These are phyloP conservation scores for Conopomorpha cramerella DNA, from an alignment of 1,140 invertebrate genomes.

Conservation along the genomic window DNA sequence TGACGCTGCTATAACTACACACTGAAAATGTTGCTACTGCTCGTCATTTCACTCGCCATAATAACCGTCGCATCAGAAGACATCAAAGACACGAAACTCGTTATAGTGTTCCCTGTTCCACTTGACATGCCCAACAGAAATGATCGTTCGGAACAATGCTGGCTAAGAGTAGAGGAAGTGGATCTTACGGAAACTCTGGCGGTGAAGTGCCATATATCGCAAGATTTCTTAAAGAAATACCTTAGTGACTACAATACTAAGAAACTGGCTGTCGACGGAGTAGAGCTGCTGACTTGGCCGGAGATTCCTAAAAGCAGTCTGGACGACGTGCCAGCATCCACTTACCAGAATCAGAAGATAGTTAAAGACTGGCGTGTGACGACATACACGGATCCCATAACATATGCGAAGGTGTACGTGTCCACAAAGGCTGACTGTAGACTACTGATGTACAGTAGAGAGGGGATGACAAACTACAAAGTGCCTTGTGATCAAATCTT, in stretches of 20 bases:
- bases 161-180: slow-evolving; percentile 36
- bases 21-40: slow-evolving; percentile 44
- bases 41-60: slow-evolving; percentile 13
- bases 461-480: slow-evolving; percentile 37
- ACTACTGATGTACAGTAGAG: slow-evolving; percentile 40
- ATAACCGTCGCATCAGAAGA: slow-evolving; percentile 12
- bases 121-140: slow-evolving; percentile 39
- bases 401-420: slow-evolving; percentile 29
- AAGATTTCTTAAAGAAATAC: slow-evolving; percentile 24
- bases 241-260: slow-evolving; percentile 37
- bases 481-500: slow-evolving; percentile 34
- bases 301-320: slow-evolving; percentile 18
- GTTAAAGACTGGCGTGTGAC: slow-evolving; percentile 33
- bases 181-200: slow-evolving; percentile 32
- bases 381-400: slow-evolving; percentile 34
- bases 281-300: slow-evolving; percentile 35
- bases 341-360: slow-evolving; percentile 7
- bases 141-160: slow-evolving; percentile 42
- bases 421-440: slow-evolving; percentile 28
- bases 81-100: slow-evolving; percentile 16
- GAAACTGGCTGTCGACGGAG: slow-evolving; percentile 36
- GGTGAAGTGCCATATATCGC: slow-evolving; percentile 29
- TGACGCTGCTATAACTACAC: slow-evolving; percentile 29
- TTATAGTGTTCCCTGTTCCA: slow-evolving; percentile 27
- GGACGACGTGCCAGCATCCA: slow-evolving; percentile 8